Percentiles rank a stretch among this genome's conserved stretches.
Conservation (phyloP, 1,140 invertebrate genomes). For the Aphaenogaster ashmeadi region DNA sequence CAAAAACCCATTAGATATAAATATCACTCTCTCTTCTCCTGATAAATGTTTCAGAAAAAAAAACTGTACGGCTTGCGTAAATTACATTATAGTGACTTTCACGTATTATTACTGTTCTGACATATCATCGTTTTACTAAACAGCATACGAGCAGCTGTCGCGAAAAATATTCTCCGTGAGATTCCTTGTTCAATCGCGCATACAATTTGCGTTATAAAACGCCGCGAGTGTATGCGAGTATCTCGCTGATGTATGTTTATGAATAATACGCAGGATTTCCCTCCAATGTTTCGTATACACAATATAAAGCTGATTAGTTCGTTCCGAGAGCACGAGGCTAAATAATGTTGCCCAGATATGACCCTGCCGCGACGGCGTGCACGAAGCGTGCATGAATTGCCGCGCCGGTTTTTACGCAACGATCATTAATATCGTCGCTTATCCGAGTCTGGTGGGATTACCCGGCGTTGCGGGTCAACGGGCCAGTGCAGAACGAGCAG, state of each 20-base stretch:
- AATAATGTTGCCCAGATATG: slow-evolving; percentile 71
- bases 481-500: slow-evolving; percentile 28
- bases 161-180: slow-evolving; percentile 39
- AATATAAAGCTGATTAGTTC: slow-evolving; percentile 72
- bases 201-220: slow-evolving; percentile 44
- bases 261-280: slow-evolving; percentile 45
- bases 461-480: slow-evolving; percentile 36
- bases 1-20: background rate
- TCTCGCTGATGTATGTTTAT: slow-evolving; percentile 64
- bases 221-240: slow-evolving; percentile 7
- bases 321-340: slow-evolving; percentile 58
- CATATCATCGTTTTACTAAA: slow-evolving; percentile 24
- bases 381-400: slow-evolving; percentile 46
- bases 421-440: slow-evolving; percentile 77
- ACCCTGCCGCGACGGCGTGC: slow-evolving; percentile 31
- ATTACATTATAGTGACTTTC: background rate
- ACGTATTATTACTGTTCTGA: background rate
- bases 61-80: background rate
- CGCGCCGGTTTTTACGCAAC: slow-evolving; percentile 58
- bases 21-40: background rate
- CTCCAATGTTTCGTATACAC: slow-evolving; percentile 31
- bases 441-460: slow-evolving; percentile 70
- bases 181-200: slow-evolving; percentile 47
- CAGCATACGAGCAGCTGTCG: background rate
- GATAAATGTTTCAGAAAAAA: background rate